A percentile compares a stretch with the other conserved stretches of the same genome.
phyloP scores from a whole-genome alignment of 1,140 invertebrate species.

The Drosophila yakuba region DNA sequence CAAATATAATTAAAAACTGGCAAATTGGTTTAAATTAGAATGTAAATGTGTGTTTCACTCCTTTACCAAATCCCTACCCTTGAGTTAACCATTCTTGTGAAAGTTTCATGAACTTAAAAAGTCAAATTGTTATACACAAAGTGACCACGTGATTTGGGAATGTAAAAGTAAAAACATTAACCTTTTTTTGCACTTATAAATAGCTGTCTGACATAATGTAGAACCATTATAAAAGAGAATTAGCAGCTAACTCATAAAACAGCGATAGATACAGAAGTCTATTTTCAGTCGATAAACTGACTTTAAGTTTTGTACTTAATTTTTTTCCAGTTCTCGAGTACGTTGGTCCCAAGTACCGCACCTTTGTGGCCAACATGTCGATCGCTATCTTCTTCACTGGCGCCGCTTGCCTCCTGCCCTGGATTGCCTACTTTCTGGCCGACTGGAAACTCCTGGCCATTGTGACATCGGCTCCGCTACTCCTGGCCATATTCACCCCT shows the following conservation, averaged over 20 bases:
- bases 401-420: slow-evolving; percentile 91
- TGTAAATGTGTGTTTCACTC: background rate
- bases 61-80: too few relatives aligned
- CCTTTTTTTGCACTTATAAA: background rate
- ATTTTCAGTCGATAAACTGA: background rate
- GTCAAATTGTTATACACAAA: too few relatives aligned
- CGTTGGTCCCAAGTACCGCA: slow-evolving; percentile 94
- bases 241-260: background rate
- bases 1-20: too few relatives aligned
- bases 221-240: background rate
- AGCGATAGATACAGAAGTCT: background rate
- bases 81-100: too few relatives aligned
- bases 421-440: slow-evolving; percentile 91
- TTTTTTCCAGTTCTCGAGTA: slow-evolving; percentile 91
- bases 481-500: slow-evolving; percentile 89
- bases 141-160: background rate
- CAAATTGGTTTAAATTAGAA: background rate
- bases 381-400: slow-evolving; percentile 95
- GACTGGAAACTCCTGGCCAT: slow-evolving; percentile 91
- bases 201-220: background rate
- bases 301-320: background rate
- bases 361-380: slow-evolving; percentile 95
- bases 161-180: background rate
- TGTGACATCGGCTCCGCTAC: slow-evolving; percentile 90
- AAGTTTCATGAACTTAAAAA: too few relatives aligned